A percentile compares a stretch with the other conserved stretches of the same genome.
Conservation (phyloP, 92 coral and sea anemone genomes). For the Porites lobata region DNA sequence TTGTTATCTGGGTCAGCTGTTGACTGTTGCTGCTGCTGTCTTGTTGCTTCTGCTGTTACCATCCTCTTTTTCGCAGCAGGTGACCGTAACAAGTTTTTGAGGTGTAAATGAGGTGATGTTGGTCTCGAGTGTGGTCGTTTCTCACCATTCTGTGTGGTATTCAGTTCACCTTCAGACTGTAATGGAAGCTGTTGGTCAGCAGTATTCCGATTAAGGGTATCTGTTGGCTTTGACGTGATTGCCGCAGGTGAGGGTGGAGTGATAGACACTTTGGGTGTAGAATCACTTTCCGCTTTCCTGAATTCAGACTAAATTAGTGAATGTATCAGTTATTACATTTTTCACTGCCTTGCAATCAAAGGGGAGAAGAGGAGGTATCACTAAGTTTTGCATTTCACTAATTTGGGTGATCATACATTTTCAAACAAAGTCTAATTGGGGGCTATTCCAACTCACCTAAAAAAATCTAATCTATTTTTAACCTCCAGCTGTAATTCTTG, state of each 20-base stretch:
- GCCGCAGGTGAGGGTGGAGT: constrained; percentile 86
- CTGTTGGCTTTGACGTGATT: constrained; percentile 13
- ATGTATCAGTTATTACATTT: no score
- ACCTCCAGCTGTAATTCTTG: no score
- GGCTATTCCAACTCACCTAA: no score
- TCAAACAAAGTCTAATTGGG: no score
- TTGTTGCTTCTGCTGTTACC: background rate
- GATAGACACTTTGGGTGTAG: constrained; percentile 75
- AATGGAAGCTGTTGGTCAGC: background rate
- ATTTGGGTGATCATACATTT: no score
- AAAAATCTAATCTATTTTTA: no score
- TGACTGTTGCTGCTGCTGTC: background rate
- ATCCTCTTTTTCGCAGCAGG: constrained; percentile 58
- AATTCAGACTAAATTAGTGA: background rate
- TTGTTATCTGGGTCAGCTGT: background rate
- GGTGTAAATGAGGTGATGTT: constrained; percentile 13
- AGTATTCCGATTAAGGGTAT: background rate
- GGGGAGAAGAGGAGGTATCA: no score
- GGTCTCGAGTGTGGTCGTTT: constrained; percentile 5
- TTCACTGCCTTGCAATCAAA: no score
- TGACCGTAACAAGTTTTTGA: constrained; percentile 38
- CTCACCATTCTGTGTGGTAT: background rate
- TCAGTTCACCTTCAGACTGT: constrained; percentile 1
- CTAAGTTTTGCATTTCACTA: no score
- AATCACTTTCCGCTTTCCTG: background rate